Evolutionary conservation across 2,888 invertebrate genomes (phyloP), one percentile per base, ranked within the genome.

Genomic region (Cheilosia grossa): DNA sequence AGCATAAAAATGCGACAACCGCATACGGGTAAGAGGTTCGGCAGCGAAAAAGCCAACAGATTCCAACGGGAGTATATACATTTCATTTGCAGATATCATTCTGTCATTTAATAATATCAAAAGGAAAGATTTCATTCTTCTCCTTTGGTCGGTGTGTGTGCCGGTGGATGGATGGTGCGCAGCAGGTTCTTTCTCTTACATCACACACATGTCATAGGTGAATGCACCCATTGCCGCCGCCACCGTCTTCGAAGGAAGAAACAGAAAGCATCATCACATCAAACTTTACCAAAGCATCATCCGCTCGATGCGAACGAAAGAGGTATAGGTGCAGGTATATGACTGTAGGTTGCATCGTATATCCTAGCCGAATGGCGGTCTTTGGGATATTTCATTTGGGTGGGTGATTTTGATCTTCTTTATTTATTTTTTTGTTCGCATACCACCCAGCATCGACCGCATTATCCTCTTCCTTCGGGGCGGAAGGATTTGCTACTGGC

Each of bases 81-180:
- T 90, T 91, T 91, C 90, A 91, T 91, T 90, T 89, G 90, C 89
- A 91, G 91, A 90, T 91, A 91, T 91, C 82, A 87, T 90, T 89
- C 90, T 90, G 91, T 89, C 90, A 91, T 90, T 90, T 90, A 90
- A 90, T 89, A 90, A 72, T 81, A 75, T 69, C 74, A 79, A 70
- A 80, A 74, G 79, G 47, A 83, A 59, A 58, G 56, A 63, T 66
- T 61, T 81, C 70, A 70, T 69, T 69, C 67, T 63, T 67, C 49
- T 44, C 7, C 21, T 24, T 51, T 17, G 49, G 19, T 17, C 21
- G 64, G 6, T n/a, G 42, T 21, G 30, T 56, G 27, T 44, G 30
- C 30, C 9, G 30, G 9, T 37, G 37, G 37, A 37, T 37, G 37
- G 37, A 13, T 37, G 37, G 59, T 9, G 54, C 42, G 42, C 40